Evolutionary conservation across 2,797 vertebrate genomes (phyloP).

Genomic region (Xenopus petersii): DNA sequence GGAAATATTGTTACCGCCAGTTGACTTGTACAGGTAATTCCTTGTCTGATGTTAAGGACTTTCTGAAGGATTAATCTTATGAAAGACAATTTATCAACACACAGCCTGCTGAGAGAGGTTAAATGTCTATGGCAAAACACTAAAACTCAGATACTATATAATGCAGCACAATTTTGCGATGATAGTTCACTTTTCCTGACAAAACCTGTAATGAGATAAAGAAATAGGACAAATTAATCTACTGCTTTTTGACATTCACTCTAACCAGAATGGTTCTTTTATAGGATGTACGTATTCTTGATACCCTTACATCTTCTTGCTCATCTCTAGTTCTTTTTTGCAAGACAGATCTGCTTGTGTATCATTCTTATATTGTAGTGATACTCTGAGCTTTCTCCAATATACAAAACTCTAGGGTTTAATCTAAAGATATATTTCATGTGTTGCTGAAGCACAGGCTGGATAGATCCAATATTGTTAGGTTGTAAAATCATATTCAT

Average conservation of each 20-base stretch:
- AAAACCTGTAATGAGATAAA: slow-evolving; percentile 70
- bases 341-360: neutral
- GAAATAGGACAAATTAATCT: slow-evolving; percentile 67
- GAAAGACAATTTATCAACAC: slow-evolving; percentile 55
- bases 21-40: slow-evolving; percentile 4
- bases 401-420: no score
- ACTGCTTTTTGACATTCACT: slow-evolving; percentile 57
- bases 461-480: no score
- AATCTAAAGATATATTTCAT: no score
- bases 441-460: no score
- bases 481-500: no score
- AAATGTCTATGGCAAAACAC: slow-evolving; percentile 56
- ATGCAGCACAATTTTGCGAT: slow-evolving; percentile 59
- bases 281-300: slow-evolving; percentile 48
- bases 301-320: neutral
- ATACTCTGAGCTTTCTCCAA: no score
- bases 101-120: slow-evolving; percentile 58
- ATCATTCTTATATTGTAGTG: no score
- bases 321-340: neutral
- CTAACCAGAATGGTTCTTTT: slow-evolving; percentile 52
- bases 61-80: neutral
- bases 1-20: neutral
- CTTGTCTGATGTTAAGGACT: neutral
- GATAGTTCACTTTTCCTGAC: slow-evolving; percentile 69
- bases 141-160: slow-evolving; percentile 66